Conservation (phyloP, 2,888 invertebrate genomes). For the Baronia brevicornis region DNA sequence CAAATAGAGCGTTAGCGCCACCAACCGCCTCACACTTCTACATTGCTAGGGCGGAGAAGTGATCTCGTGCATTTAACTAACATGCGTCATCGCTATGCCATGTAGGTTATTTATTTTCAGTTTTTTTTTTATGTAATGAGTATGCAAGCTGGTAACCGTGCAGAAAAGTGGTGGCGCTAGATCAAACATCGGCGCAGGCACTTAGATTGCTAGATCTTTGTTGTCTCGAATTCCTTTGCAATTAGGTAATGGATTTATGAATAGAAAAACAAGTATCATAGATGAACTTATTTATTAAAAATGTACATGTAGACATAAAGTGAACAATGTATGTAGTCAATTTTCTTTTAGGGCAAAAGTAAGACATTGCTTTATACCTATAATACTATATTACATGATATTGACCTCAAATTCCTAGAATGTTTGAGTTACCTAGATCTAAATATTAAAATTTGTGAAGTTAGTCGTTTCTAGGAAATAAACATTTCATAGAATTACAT, state of each 20-base stretch:
- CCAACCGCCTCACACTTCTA: constrained; percentile 23
- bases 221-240: neutral
- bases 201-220: constrained; percentile 9
- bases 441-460: no score
- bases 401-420: no score
- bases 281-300: no score
- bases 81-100: constrained; percentile 32
- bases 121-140: constrained; percentile 18
- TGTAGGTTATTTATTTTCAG: constrained; percentile 20
- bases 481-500: no score
- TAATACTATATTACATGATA: no score
- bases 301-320: no score
- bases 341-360: no score
- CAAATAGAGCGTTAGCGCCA: constrained; percentile 49
- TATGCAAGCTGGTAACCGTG: constrained; percentile 11
- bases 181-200: constrained; percentile 6
- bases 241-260: neutral
- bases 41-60: constrained; percentile 17
- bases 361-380: no score
- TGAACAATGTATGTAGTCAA: no score
- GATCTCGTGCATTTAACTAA: constrained; percentile 19
- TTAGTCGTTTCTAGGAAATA: no score
- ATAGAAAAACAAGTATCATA: no score
- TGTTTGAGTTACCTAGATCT: no score
- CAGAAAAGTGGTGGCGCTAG: constrained; percentile 10